Percentiles rank a stretch among this genome's conserved stretches.
Conservation (phyloP, 2,888 invertebrate species). For the Agonopterix alstromeriana region DNA sequence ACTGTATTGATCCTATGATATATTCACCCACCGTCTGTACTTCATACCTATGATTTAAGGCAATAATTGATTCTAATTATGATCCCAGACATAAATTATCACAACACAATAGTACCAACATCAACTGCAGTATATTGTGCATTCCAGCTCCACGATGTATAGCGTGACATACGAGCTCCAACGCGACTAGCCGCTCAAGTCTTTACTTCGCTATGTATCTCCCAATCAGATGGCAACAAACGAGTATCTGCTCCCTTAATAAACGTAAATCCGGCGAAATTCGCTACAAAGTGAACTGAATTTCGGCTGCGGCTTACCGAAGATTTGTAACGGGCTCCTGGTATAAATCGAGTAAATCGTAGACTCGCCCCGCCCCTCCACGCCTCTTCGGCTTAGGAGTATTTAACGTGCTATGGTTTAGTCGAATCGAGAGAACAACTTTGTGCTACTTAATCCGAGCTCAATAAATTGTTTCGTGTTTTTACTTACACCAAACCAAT, state of each 20-base stretch:
- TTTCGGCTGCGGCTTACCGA: constrained; percentile 57
- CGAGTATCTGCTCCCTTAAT: constrained; percentile 28
- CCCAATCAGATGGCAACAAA: too few relatives aligned
- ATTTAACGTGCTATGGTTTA: constrained; percentile 22
- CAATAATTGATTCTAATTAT: too few relatives aligned
- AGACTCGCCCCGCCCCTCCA: constrained; percentile 22
- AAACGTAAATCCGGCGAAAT: constrained; percentile 48
- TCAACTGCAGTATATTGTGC: too few relatives aligned
- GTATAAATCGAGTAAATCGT: constrained; percentile 36
- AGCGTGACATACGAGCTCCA: too few relatives aligned
- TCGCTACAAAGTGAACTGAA: constrained; percentile 48
- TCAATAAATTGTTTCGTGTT: constrained; percentile 13
- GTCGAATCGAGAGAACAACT: constrained; percentile 14
- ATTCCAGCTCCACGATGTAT: too few relatives aligned
- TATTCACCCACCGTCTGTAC: too few relatives aligned
- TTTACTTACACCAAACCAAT: background rate
- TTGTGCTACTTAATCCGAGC: constrained; percentile 13
- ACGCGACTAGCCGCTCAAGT: too few relatives aligned
- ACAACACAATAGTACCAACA: too few relatives aligned
- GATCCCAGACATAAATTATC: too few relatives aligned
- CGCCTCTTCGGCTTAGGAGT: constrained; percentile 16
- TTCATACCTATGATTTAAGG: too few relatives aligned
- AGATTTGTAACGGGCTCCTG: constrained; percentile 53
- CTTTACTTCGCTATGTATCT: too few relatives aligned
- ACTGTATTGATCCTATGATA: too few relatives aligned